These are phyloP conservation scores for Xenopus tropicalis DNA, from an alignment of 2,113 vertebrate genomes.

Conservation along the genomic window UCB_Xtro_10.0 CM004449.2:107364001-107364500, in stretches of 20 bases:
- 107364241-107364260: constrained; percentile 85
- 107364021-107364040: constrained; percentile 83
- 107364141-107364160: constrained; percentile 75
- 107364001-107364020: constrained; percentile 86
- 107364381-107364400: constrained; percentile 86
- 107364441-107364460: constrained; percentile 61
- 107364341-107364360: constrained; percentile 82
- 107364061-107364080: constrained; percentile 71
- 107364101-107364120: constrained; percentile 80
- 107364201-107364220: constrained; percentile 54
- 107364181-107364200: constrained; percentile 70
- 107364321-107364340: constrained; percentile 79
- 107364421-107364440: constrained; percentile 86
- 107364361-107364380: constrained; percentile 81
- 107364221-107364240: constrained; percentile 63
- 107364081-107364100: constrained; percentile 78
- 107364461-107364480: too few relatives aligned
- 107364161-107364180: constrained; percentile 66
- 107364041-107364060: constrained; percentile 79
- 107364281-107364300: constrained; percentile 84
- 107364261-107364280: constrained; percentile 85
- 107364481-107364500: too few relatives aligned
- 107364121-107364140: constrained; percentile 67
- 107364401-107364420: constrained; percentile 73
- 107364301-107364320: constrained; percentile 75